Conservation (phyloP, 2,797 vertebrate species). For the Chelon labrosus region DNA sequence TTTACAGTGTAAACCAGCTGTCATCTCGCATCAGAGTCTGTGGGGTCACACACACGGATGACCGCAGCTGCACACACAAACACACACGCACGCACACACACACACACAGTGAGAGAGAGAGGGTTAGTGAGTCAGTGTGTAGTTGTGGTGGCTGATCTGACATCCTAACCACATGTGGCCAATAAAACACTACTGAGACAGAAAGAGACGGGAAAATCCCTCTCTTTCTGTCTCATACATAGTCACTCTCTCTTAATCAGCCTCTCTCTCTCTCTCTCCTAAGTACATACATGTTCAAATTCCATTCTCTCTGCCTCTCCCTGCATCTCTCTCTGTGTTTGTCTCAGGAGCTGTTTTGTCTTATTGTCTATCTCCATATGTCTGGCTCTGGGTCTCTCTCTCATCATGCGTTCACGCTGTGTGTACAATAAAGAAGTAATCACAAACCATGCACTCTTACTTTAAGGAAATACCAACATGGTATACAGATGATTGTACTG, state of each 20-base stretch:
- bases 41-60: slow-evolving; percentile 37
- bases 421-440: background rate
- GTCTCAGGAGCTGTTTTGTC: background rate
- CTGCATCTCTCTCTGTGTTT: slow-evolving; percentile 10
- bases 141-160: slow-evolving; percentile 67
- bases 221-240: slow-evolving; percentile 1
- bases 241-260: slow-evolving; percentile 14
- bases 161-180: slow-evolving; percentile 74
- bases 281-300: slow-evolving; percentile 44
- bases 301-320: slow-evolving; percentile 41
- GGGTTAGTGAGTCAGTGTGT: slow-evolving; percentile 53
- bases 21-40: slow-evolving; percentile 50
- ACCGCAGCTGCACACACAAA: slow-evolving; percentile 19
- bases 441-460: background rate
- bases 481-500: no score
- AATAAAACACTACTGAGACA: slow-evolving; percentile 71
- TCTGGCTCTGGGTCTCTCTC: background rate
- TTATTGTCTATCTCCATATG: background rate
- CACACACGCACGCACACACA: slow-evolving; percentile 24
- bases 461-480: background rate
- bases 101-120: slow-evolving; percentile 18
- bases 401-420: background rate
- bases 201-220: slow-evolving; percentile 68
- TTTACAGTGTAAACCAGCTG: slow-evolving; percentile 53
- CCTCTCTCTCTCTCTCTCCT: slow-evolving; percentile 1